Evolutionary conservation across 2,888 invertebrate genomes (phyloP).

Genomic region (Noctua janthina): DNA sequence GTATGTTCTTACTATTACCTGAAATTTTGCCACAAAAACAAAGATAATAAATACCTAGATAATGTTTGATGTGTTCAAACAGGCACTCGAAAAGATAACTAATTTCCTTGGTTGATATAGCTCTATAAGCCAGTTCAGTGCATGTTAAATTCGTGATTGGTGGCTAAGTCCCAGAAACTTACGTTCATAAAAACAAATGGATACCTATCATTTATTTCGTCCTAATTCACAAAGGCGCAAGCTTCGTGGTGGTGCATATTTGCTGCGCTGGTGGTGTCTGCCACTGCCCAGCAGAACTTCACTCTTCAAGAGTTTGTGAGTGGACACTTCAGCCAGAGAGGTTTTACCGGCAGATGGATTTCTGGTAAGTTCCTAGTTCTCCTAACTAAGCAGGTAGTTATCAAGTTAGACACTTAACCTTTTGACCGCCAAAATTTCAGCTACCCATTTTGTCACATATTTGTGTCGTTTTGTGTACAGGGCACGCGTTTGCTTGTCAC

Average conservation of each 20-base stretch:
- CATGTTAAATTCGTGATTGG: neutral
- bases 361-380: slow-evolving; percentile 85
- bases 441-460: too few species aligned
- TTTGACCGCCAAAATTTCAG: too few species aligned
- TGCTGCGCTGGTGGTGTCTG: slow-evolving; percentile 73
- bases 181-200: slow-evolving; percentile 6
- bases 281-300: slow-evolving; percentile 81
- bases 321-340: slow-evolving; percentile 81
- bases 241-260: slow-evolving; percentile 73
- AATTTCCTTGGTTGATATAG: slow-evolving; percentile 1
- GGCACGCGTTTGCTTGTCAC: too few species aligned
- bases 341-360: slow-evolving; percentile 92
- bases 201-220: neutral
- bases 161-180: neutral
- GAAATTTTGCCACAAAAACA: neutral
- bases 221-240: slow-evolving; percentile 65
- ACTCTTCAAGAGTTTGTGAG: slow-evolving; percentile 84
- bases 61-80: slow-evolving; percentile 13
- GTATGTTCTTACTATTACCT: slow-evolving; percentile 7
- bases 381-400: neutral
- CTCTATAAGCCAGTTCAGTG: slow-evolving; percentile 6
- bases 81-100: slow-evolving; percentile 18
- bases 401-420: too few species aligned
- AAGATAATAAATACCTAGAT: neutral
- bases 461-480: too few species aligned